These are phyloP conservation scores for Eugnorisma glareosa DNA, from an alignment of 2,888 invertebrate genomes.

Conservation along the genomic window DNA sequence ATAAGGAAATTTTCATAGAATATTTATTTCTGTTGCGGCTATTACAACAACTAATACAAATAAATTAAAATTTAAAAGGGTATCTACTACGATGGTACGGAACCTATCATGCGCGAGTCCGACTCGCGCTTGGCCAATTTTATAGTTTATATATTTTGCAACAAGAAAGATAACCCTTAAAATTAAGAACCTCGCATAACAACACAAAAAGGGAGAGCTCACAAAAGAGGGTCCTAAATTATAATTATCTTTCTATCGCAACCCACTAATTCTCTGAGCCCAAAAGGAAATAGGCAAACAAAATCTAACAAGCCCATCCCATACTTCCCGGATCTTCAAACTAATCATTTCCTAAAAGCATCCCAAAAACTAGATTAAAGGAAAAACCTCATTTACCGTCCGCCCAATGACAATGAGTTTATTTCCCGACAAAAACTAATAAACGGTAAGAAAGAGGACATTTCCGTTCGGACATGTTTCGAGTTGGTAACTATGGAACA, in stretches of 20 bases:
- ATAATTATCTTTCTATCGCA: neutral
- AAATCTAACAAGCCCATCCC: conserved; percentile 31
- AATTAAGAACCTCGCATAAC: neutral
- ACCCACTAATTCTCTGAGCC: neutral
- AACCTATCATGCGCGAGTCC: too few relatives aligned
- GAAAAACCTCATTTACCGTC: conserved; percentile 70
- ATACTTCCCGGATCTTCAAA: conserved; percentile 48
- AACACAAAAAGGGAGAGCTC: neutral
- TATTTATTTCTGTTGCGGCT: too few relatives aligned
- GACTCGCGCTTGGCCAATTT: too few relatives aligned
- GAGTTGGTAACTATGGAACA: conserved; percentile 68
- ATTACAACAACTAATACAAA: too few relatives aligned
- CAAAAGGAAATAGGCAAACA: conserved; percentile 18
- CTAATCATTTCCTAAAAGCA: conserved; percentile 66
- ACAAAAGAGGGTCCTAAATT: neutral
- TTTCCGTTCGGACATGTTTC: conserved; percentile 75
- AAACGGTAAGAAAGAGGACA: conserved; percentile 73
- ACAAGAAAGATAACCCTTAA: neutral
- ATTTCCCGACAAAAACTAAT: conserved; percentile 77
- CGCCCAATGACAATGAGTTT: conserved; percentile 74
- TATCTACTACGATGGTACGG: too few relatives aligned
- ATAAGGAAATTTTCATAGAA: too few relatives aligned
- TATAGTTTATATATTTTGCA: neutral
- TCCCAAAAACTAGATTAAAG: conserved; percentile 73
- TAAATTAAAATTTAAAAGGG: too few relatives aligned